Percentiles rank a stretch among this genome's conserved stretches.
phyloP scores from a whole-genome alignment of 2,888 invertebrate species.

The Coelinius sp. region DNA sequence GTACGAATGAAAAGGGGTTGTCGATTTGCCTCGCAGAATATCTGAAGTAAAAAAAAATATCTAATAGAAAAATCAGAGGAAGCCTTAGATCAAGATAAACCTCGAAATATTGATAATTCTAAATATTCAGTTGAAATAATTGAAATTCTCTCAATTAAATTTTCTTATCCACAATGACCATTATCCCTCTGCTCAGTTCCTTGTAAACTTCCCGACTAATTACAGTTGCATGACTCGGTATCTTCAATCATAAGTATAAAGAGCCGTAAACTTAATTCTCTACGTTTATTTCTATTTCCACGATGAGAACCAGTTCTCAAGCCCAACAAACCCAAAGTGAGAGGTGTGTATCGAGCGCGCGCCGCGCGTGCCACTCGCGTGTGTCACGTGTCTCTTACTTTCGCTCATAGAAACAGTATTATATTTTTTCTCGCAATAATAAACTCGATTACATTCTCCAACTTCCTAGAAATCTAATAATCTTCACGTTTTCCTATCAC shows the following conservation, averaged over 20 bases:
- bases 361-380: constrained; percentile 69
- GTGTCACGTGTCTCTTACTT: constrained; percentile 65
- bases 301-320: constrained; percentile 19
- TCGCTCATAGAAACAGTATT: constrained; percentile 16
- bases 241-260: constrained; percentile 18
- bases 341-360: constrained; percentile 57
- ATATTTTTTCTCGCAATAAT: constrained; percentile 2
- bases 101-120: not conserved
- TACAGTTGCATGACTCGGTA: not conserved
- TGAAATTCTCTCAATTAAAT: not conserved
- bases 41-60: not conserved
- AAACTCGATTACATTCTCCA: not conserved
- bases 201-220: not conserved
- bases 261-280: not conserved
- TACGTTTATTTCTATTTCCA: constrained; percentile 21
- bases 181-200: not conserved
- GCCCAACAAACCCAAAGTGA: constrained; percentile 33
- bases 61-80: not conserved
- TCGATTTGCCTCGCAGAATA: not conserved
- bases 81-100: not conserved
- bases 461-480: constrained; percentile 33
- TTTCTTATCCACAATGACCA: not conserved
- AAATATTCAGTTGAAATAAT: not conserved
- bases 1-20: not conserved
- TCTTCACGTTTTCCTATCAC: constrained; percentile 17